phyloP scores from a whole-genome alignment of 2,113 vertebrate genomes.

The Apodemus sylvaticus region DNA sequence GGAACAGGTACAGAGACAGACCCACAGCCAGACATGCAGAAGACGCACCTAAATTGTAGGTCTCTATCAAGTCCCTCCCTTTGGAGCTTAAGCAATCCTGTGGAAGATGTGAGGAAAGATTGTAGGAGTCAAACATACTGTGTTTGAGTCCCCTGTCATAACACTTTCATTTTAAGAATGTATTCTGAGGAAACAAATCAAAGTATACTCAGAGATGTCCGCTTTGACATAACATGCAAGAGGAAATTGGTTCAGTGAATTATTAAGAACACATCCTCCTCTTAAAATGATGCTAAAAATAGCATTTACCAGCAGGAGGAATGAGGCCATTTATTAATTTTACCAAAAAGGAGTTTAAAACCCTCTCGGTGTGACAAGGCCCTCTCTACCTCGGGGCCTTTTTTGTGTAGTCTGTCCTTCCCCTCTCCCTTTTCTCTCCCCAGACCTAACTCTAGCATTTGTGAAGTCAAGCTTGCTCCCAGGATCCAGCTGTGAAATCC shows the following conservation, averaged over 20 bases:
- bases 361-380: not conserved
- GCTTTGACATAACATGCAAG: not conserved
- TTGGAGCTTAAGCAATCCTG: not conserved
- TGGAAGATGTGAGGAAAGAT: not conserved
- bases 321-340: not conserved
- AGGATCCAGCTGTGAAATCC: not conserved
- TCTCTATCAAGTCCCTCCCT: not conserved
- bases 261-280: not conserved
- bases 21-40: not conserved
- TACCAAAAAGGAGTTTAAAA: not conserved
- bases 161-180: not conserved
- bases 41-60: not conserved
- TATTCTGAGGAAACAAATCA: not conserved
- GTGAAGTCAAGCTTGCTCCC: not conserved
- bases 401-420: too few species aligned
- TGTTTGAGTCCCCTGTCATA: not conserved
- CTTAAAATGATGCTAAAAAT: not conserved
- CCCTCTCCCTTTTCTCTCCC: rapidly evolving
- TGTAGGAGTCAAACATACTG: not conserved
- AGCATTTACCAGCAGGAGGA: not conserved
- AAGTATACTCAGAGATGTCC: not conserved
- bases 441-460: not conserved
- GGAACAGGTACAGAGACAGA: not conserved
- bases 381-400: not conserved
- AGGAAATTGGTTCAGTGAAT: slow-evolving; percentile 3